Evolutionary conservation across 2,797 vertebrate genomes (phyloP), one percentile per base, ranked within the genome.

Genomic region (Thalassophryne amazonica): DNA sequence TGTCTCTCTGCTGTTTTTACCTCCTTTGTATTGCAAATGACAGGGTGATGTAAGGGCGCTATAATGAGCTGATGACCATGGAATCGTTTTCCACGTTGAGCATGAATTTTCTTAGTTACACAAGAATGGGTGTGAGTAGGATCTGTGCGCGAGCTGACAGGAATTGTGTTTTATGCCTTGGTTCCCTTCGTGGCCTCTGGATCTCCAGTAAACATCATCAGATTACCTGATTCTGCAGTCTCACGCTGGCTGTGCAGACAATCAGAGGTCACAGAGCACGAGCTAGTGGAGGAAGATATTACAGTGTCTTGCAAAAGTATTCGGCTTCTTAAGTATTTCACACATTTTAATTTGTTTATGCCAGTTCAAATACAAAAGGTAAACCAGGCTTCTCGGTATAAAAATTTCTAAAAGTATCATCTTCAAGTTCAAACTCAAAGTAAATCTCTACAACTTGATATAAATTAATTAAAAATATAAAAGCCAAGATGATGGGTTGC

Each of bases 41-140:
- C 19, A 32, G 66, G 62, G 20, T 72, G 24, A 73, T 30, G 14
- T 8, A 28, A 76, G 80, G 78, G 72, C 63, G 40, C 21, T n/a
- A 22, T 33, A 34, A 73, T 65, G 72, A 76, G 42, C 56, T 67
- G 50, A 80, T 60, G 47, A 14, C 40, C 33, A n/a, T 65, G 50
- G 51, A 58, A 20, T 49, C 35, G 53, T 60, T 58, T 68, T 63
- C 56, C 56, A 54, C n/a, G n/a, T n/a, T n/a, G n/a, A n/a, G n/a
- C n/a, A n/a, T n/a, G n/a, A n/a, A n/a, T n/a, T n/a, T n/a, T n/a
- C n/a, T n/a, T n/a, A n/a, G n/a, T n/a, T n/a, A n/a, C n/a, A 21
- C 30, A 40, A 46, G 32, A 42, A 32, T 33, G 41, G 48, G 29
- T 49, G 48, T 37, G 17, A 41, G 30, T 33, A 16, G 40, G 20